These are phyloP conservation scores for Dinomys branickii DNA, from an alignment of 2,113 vertebrate species.

Conservation along the genomic window DNA sequence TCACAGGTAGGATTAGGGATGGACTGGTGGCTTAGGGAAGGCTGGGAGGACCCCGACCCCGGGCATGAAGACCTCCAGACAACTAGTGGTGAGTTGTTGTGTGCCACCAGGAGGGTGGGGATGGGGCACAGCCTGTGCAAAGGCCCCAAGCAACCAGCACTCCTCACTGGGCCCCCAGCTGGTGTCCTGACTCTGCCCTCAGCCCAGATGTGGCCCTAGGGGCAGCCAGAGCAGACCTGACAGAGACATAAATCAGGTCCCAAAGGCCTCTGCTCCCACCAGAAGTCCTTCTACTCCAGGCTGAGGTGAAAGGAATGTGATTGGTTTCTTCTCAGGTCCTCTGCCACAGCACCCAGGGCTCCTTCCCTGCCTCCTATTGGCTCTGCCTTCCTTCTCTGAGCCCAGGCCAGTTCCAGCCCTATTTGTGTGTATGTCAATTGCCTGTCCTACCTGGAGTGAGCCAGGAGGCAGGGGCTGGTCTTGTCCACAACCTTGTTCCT, in stretches of 20 bases:
- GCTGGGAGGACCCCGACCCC: background rate
- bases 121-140: background rate
- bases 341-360: background rate
- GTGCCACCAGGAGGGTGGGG: background rate
- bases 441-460: background rate
- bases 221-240: too few species aligned
- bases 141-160: background rate
- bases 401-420: background rate
- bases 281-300: fast-evolving
- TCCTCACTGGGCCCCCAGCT: background rate
- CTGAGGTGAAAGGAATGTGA: background rate
- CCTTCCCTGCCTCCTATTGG: background rate
- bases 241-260: background rate
- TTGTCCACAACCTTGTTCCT: background rate
- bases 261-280: background rate
- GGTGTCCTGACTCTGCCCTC: background rate
- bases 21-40: background rate
- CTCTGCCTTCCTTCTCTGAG: background rate
- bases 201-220: background rate
- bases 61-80: background rate
- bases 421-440: background rate
- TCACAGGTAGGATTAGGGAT: background rate
- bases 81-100: too few species aligned
- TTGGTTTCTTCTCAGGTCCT: background rate
- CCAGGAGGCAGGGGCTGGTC: background rate